A percentile compares a stretch with the other conserved stretches of the same genome.
phyloP scores from a whole-genome alignment of 2,797 vertebrate species.

The Tolypeutes matacus region DNA sequence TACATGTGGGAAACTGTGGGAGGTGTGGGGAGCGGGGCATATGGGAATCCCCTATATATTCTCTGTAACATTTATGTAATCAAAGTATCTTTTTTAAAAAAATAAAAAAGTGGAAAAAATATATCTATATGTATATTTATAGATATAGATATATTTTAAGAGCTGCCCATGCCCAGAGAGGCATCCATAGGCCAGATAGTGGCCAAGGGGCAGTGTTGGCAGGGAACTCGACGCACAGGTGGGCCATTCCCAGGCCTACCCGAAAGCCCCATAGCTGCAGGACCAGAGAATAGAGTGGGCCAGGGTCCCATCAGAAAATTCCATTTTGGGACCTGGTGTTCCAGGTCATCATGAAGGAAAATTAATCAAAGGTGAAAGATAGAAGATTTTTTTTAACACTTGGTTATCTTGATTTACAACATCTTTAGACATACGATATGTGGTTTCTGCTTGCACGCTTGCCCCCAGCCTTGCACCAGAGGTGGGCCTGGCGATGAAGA shows the following conservation, averaged over 20 bases:
- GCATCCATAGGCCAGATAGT: not conserved
- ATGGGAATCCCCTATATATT: too few relatives aligned
- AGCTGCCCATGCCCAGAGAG: too few relatives aligned
- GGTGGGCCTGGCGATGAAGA: not conserved
- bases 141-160: too few relatives aligned
- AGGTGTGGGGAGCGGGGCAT: too few relatives aligned
- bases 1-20: too few relatives aligned
- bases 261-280: not conserved
- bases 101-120: too few relatives aligned
- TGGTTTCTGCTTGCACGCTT: not conserved
- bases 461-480: not conserved
- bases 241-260: fast-evolving
- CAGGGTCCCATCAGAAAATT: not conserved
- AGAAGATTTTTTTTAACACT: not conserved
- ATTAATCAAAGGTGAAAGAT: not conserved
- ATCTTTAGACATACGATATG: not conserved
- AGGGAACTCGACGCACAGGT: not conserved
- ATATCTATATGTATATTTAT: too few relatives aligned
- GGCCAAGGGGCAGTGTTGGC: not conserved
- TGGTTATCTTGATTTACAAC: not conserved
- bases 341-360: not conserved
- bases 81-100: too few relatives aligned
- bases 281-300: not conserved
- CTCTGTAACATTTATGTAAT: too few relatives aligned
- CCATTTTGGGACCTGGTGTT: not conserved